Base-by-base conservation (phyloP, 1,140 invertebrate genomes). In the Rhopalosiphum padi region DNA sequence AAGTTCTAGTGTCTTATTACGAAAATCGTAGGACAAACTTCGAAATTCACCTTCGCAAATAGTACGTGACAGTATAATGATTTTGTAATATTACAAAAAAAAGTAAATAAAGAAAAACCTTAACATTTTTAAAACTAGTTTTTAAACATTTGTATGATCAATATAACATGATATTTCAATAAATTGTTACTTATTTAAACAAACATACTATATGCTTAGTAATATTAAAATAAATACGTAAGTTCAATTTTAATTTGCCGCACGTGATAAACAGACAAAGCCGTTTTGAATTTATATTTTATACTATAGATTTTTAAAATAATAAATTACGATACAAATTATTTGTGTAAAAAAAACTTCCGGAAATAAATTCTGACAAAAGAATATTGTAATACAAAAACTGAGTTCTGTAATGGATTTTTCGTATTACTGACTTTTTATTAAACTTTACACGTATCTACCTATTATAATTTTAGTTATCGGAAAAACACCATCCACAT, bases 21-120 rank as follows among this genome's bases (percentile, higher is more conserved):
- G 3, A 30, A 86, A 46, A 46, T 46, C 85, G 9, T n/a, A 18
- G 11, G 23, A 86, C 30, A 43, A 46, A 86, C 85, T 46, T 86
- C 2, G 43, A 9, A 8, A 83, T 83, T 83, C 25, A 11, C 30
- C 0, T 22, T n/a, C 15, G 30, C 30, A 68, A 68, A 68, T 68
- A n/a, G 60, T 68, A 68, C 60, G 60, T 68, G 60, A 68, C 60
- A n/a, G n/a, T n/a, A 77, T 77, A 77, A 77, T n/a, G 18, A 77
- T 77, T 77, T 77, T 77, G 2, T 35, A n/a, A 18, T 77, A 77
- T 35, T 77, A n/a, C 11, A 9, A 68, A 77, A 35, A 77, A n/a
- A 68, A 77, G 30, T 77, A 77, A n/a, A 77, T 35, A n/a, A 18
- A 77, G n/a, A 77, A 77, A n/a, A n/a, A 77, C 60, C 60, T n/a